phyloP scores from a whole-genome alignment of 2,797 vertebrate genomes.

The Enteromius thamalakanensis region DNA sequence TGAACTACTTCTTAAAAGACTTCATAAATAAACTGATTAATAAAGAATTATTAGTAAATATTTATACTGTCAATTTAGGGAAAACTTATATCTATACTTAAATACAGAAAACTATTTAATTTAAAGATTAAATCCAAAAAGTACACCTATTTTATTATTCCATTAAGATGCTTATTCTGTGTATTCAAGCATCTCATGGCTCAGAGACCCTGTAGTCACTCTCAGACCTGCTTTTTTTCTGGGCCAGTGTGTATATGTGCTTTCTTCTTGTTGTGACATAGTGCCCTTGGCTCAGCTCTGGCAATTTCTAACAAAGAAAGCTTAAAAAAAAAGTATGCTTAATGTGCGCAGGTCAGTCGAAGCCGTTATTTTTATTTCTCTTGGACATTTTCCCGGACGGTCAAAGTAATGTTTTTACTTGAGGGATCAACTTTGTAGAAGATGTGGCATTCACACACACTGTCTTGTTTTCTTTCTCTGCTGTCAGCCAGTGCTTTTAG shows the following conservation, averaged over 20 bases:
- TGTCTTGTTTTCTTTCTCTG: constrained; percentile 9
- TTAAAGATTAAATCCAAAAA: too few species aligned
- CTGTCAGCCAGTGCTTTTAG: constrained; percentile 31
- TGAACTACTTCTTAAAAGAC: neutral
- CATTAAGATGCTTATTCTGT: constrained; percentile 32
- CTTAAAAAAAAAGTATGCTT: constrained; percentile 19
- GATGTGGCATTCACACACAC: constrained; percentile 10
- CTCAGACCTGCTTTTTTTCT: constrained; percentile 22
- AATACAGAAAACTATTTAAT: too few species aligned
- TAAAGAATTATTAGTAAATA: neutral
- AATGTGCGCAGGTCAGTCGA: constrained; percentile 11
- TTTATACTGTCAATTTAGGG: neutral
- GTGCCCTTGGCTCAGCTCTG: constrained; percentile 18
- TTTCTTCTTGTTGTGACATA: constrained; percentile 35
- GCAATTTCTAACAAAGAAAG: constrained; percentile 25
- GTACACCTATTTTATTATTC: neutral
- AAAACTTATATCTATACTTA: too few species aligned
- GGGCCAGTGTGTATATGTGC: neutral
- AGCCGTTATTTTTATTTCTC: constrained; percentile 35
- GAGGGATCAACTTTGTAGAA: constrained; percentile 32
- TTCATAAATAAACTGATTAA: neutral
- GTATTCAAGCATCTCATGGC: neutral
- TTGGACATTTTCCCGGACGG: constrained; percentile 32
- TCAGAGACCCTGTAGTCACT: constrained; percentile 8
- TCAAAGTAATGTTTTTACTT: constrained; percentile 51